Percentiles rank a stretch among this genome's conserved stretches.
phyloP scores from a whole-genome alignment of 2,113 vertebrate genomes.

The Ptilorrhoa leucosticta region DNA sequence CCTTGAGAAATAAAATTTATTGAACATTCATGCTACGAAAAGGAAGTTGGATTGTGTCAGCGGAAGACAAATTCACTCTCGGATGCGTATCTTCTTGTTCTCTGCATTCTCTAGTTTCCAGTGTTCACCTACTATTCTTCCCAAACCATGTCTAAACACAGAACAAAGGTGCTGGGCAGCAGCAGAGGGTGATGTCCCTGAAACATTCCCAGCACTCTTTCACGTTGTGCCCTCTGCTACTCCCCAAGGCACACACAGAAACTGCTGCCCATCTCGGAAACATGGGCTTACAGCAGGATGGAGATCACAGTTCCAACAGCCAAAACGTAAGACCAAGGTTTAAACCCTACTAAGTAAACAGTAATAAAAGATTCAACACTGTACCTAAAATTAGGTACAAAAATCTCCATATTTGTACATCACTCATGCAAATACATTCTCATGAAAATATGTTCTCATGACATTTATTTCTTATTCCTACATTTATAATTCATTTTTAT shows the following conservation, averaged over 20 bases:
- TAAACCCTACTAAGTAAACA: neutral
- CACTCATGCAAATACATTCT: neutral
- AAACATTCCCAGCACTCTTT: neutral
- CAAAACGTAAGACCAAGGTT: neutral
- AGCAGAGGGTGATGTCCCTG: neutral
- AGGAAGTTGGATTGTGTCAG: neutral
- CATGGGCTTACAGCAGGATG: neutral
- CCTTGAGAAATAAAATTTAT: neutral
- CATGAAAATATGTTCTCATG: neutral
- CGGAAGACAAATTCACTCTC: neutral
- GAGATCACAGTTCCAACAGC: neutral
- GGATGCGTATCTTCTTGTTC: neutral
- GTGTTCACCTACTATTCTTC: neutral
- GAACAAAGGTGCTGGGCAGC: neutral
- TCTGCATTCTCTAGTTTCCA: neutral
- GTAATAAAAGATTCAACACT: neutral
- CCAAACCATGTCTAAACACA: accelerated
- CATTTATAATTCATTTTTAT: neutral
- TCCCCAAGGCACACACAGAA: neutral
- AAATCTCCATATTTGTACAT: neutral
- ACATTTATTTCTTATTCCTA: neutral
- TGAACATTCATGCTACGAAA: neutral
- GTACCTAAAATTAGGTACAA: neutral
- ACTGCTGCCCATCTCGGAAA: neutral
- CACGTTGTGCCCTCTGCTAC: neutral